These are phyloP conservation scores for Nebria ingens DNA, from an alignment of 1,140 invertebrate species.

Conservation along the genomic window DNA sequence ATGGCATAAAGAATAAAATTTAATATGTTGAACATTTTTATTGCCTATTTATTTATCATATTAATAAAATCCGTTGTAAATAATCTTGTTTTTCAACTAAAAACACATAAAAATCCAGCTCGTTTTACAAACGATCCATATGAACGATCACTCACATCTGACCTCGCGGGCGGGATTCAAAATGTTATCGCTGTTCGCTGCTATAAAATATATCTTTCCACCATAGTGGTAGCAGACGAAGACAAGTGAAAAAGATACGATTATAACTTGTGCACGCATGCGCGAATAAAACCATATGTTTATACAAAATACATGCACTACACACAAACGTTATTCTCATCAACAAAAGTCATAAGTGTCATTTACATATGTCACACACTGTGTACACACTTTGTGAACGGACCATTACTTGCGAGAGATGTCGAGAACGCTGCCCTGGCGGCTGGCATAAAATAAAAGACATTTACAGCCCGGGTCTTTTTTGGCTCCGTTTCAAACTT, in stretches of 20 bases:
- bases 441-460: constrained; percentile 8
- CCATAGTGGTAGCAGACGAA: neutral
- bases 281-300: neutral
- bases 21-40: neutral
- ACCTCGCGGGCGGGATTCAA: neutral
- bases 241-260: neutral
- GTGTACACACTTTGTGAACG: constrained; percentile 5
- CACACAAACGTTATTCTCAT: neutral
- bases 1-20: neutral
- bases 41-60: neutral
- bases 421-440: neutral
- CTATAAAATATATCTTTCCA: neutral
- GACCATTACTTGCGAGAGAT: neutral
- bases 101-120: constrained; percentile 1
- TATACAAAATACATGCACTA: neutral
- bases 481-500: neutral
- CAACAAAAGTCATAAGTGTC: constrained; percentile 9
- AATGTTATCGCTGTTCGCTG: neutral
- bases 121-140: neutral
- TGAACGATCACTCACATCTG: constrained; percentile 3
- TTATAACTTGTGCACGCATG: neutral
- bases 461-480: neutral
- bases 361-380: constrained; percentile 7
- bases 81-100: neutral
- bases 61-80: neutral